Evolutionary conservation across 2,113 vertebrate species (phyloP).

Genomic region (Pluvianellus socialis): DNA sequence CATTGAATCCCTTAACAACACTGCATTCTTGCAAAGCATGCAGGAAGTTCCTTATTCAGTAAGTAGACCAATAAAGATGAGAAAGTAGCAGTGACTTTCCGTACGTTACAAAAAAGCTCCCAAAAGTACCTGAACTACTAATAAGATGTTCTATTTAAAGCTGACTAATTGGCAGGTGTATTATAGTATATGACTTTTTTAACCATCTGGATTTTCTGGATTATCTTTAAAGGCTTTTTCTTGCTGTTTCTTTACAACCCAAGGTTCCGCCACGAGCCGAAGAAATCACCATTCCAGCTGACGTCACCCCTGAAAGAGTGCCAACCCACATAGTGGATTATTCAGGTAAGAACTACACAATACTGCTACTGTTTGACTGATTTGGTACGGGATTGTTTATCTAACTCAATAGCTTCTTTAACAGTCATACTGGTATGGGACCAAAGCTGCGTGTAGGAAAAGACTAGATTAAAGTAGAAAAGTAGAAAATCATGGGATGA

Average conservation of each 20-base stretch:
- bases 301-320: constrained; percentile 96
- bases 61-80: neutral
- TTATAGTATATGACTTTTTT: neutral
- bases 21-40: neutral
- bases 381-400: neutral
- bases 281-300: constrained; percentile 97
- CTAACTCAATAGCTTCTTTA: neutral
- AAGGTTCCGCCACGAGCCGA: constrained; percentile 96
- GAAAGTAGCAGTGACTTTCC: neutral
- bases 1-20: neutral
- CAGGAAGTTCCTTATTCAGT: neutral
- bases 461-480: neutral
- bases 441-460: neutral
- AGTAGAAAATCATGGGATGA: neutral
- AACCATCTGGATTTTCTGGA: neutral
- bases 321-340: constrained; percentile 99
- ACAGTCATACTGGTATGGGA: neutral
- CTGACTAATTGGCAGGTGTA: neutral
- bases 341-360: constrained; percentile 79
- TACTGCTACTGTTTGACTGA: neutral
- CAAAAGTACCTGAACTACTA: neutral
- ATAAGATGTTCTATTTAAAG: neutral
- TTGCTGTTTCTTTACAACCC: constrained; percentile 41
- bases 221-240: neutral
- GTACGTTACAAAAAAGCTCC: neutral